A percentile compares a stretch with the other conserved stretches of the same genome.
phyloP scores from a whole-genome alignment of 2,113 vertebrate species.

The Neolamprologus longior region DNA sequence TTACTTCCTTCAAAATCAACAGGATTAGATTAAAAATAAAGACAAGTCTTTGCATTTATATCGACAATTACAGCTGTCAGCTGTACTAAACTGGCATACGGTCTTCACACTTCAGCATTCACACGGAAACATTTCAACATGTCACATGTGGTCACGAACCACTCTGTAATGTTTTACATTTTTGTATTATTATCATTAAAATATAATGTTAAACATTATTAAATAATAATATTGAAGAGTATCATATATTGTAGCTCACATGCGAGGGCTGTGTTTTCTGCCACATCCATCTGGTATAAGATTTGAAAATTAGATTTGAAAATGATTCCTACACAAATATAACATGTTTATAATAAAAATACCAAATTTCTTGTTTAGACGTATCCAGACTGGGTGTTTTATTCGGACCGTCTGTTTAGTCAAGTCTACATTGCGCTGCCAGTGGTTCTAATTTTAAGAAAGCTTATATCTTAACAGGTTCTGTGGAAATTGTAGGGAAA shows the following conservation, averaged over 20 bases:
- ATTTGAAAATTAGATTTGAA: background rate
- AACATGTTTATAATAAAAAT: background rate
- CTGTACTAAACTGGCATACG: background rate
- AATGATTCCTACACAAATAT: background rate
- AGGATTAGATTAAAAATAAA: background rate
- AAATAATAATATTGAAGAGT: background rate
- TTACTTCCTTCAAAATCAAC: background rate
- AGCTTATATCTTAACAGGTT: background rate
- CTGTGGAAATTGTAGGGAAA: background rate
- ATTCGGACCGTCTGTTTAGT: background rate
- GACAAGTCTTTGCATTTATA: background rate
- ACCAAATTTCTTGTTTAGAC: background rate
- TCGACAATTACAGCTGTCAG: accelerated
- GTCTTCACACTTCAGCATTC: accelerated
- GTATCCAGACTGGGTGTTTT: background rate
- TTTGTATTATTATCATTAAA: background rate
- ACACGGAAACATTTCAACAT: background rate
- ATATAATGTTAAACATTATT: background rate
- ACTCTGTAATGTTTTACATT: background rate
- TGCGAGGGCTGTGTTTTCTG: background rate
- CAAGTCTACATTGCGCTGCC: background rate
- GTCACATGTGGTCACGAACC: background rate
- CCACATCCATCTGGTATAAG: background rate
- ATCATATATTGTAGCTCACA: background rate
- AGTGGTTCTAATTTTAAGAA: background rate